Base-by-base conservation (phyloP, 1,140 invertebrate species). In the Ptiloglossa arizonensis region DNA sequence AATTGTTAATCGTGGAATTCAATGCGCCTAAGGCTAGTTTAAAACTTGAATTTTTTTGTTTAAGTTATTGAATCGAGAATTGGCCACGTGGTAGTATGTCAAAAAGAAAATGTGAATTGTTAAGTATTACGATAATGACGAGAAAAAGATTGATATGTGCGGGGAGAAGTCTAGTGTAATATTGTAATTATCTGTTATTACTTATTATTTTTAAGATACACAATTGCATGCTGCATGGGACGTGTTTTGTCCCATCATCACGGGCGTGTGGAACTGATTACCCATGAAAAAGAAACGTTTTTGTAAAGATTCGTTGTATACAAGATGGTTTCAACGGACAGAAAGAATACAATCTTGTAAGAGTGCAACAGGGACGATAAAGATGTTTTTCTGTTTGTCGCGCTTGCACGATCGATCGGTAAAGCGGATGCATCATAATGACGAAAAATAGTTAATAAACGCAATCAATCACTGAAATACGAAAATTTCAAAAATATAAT, bases 201-300 rank as follows among this genome's bases (percentile, higher is more conserved):
- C 64, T 80, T 82, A 82, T 82, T 83, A 87, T 73, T 83, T 73
- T 72, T 81, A 82, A 85, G 71, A 41, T 66, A 63, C 73, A 63
- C 62, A 46, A 62, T 59, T 74, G 46, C 74, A 71, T 81, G 76
- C 64, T 70, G 11, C 68, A 67, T 63, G 67, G 72, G 62, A 77
- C 56, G 29, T 56, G 29, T 57, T 57, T 75, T 72, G 44, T 69
- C 27, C 66, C 77, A 38, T 75, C 67, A 0, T 54, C 15, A 57
- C 35, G 59, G 71, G 74, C 78, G 24, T 80, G 69, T 85, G 38
- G 86, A 87, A 87, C 86, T 87, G 85, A 87, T 79, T 85, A 83
- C 35, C 68, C 59, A 35, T 82, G 79, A 79, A 86, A 57, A 38
- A 73, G 27, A 59, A 32, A 32, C 62, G 44, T 76, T 82, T 84